These are phyloP conservation scores for Scelioninae gen. 2 DNA, from an alignment of 2,888 invertebrate species.

Conservation along the genomic window DNA sequence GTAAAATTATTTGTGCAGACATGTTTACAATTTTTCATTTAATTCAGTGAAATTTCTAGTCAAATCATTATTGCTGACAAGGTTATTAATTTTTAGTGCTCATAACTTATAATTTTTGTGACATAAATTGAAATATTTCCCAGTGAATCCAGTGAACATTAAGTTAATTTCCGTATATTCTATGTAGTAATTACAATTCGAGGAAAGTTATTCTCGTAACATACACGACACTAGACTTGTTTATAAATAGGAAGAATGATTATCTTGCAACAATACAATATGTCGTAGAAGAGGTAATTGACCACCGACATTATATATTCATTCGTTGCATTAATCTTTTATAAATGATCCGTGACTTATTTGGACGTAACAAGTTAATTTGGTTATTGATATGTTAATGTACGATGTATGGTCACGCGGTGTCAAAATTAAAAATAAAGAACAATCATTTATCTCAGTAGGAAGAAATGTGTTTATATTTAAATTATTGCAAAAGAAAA, in stretches of 20 bases:
- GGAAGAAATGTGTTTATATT: neutral
- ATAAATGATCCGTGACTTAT: constrained; percentile 38
- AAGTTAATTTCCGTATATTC: constrained; percentile 54
- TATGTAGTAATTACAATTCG: constrained; percentile 53
- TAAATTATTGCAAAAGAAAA: neutral
- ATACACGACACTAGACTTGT: constrained; percentile 47
- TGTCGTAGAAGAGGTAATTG: constrained; percentile 39
- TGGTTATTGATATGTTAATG: constrained; percentile 27
- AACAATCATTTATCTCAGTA: constrained; percentile 31
- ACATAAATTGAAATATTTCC: constrained; percentile 15
- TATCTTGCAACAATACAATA: no score
- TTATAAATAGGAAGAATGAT: constrained; percentile 53
- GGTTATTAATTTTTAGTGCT: no score
- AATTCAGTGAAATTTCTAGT: no score
- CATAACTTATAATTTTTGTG: constrained; percentile 12
- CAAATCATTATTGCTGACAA: no score
- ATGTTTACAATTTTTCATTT: no score
- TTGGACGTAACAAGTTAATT: constrained; percentile 38
- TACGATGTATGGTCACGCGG: constrained; percentile 14
- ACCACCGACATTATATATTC: constrained; percentile 21
- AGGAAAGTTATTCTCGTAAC: constrained; percentile 52
- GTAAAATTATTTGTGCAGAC: no score
- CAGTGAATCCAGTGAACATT: constrained; percentile 18
- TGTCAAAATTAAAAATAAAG: constrained; percentile 41
- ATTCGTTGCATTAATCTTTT: constrained; percentile 19